A percentile compares a stretch with the other conserved stretches of the same genome.
Conservation (phyloP, 2,797 vertebrate genomes). For the Iguana delicatissima region DNA sequence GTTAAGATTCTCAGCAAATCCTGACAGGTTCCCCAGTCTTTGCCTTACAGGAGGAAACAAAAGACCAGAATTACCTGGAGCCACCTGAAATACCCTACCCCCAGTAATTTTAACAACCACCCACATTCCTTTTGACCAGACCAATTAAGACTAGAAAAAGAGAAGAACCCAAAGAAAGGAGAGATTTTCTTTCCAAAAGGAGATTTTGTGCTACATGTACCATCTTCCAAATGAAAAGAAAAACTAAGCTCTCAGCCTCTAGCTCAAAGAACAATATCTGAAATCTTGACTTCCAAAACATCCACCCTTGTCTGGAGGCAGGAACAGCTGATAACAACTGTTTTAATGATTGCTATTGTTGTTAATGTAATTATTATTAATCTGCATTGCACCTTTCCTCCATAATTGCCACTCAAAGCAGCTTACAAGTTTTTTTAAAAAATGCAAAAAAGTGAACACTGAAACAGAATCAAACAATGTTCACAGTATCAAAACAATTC, state of each 20-base stretch:
- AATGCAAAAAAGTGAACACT: too few species aligned
- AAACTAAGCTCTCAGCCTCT: background rate
- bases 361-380: too few species aligned
- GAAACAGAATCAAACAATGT: too few species aligned
- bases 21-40: constrained; percentile 48
- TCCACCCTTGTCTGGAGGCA: background rate
- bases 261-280: background rate
- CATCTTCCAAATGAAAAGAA: background rate
- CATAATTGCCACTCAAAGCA: too few species aligned
- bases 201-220: background rate
- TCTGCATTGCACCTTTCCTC: too few species aligned
- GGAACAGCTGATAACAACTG: constrained; percentile 23
- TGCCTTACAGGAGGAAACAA: constrained; percentile 15
- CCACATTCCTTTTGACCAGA: background rate
- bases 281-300: background rate
- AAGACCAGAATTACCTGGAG: background rate
- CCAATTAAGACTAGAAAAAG: background rate
- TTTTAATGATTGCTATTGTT: too few species aligned
- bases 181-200: background rate
- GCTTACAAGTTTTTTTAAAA: too few species aligned
- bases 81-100: background rate
- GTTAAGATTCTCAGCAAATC: constrained; percentile 46
- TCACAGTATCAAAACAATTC: too few species aligned
- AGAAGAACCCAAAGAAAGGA: background rate
- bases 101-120: background rate